Conservation (phyloP, 2,888 invertebrate species). For the Fragum sueziense region DNA sequence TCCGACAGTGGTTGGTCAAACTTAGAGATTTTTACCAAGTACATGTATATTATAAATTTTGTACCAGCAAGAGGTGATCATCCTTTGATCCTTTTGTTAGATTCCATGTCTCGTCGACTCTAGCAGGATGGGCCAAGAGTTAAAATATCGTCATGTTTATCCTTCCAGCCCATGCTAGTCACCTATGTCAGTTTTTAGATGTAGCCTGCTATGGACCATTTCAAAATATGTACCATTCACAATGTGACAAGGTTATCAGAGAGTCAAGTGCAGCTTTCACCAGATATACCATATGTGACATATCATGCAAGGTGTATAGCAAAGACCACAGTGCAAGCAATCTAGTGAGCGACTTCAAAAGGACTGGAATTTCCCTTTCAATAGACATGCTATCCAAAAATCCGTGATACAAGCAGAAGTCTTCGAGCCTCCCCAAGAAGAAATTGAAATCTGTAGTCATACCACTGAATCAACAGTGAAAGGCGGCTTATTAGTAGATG, state of each 20-base stretch:
- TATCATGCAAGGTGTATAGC: conserved; percentile 31
- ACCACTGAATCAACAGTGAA: not conserved
- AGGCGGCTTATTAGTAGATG: not conserved
- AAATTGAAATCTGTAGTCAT: too few species aligned
- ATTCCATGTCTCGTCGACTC: conserved; percentile 23
- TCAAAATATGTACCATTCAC: conserved; percentile 35
- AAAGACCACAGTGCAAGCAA: conserved; percentile 29
- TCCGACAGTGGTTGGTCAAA: conserved; percentile 43
- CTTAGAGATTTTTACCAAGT: conserved; percentile 28
- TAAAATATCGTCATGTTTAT: conserved; percentile 39
- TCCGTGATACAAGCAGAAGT: not conserved
- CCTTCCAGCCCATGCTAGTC: conserved; percentile 35
- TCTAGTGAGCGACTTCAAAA: conserved; percentile 20
- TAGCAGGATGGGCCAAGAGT: conserved; percentile 39
- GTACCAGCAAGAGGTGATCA: conserved; percentile 19
- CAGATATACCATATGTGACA: conserved; percentile 23
- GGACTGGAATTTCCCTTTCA: conserved; percentile 31
- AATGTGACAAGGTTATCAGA: conserved; percentile 21
- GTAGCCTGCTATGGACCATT: conserved; percentile 35
- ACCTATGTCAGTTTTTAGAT: conserved; percentile 34
- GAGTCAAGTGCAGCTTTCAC: conserved; percentile 10
- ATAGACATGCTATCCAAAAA: conserved; percentile 10
- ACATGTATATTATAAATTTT: conserved; percentile 46
- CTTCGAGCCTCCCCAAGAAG: not conserved
- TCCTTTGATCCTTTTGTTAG: conserved; percentile 26